Evolutionary conservation across 2,113 vertebrate genomes (phyloP), one percentile per base, ranked within the genome.

Genomic region (Parotia lawesii): DNA sequence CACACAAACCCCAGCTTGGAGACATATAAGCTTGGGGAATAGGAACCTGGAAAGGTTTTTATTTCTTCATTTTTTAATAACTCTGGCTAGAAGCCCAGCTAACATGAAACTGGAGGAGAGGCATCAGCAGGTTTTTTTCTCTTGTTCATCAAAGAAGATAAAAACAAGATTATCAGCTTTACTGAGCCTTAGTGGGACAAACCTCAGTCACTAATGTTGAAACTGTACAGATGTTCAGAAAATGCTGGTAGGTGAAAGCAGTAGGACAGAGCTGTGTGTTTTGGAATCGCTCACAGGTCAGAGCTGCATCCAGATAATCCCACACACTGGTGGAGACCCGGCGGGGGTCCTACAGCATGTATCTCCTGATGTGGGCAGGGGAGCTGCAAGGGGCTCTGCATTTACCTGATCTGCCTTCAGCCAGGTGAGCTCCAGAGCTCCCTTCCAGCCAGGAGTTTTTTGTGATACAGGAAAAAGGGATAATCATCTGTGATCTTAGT

Each of bases 301-400:
- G 79, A 66, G 19, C 64, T 38, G 35, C 0, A 0, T 16, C n/a
- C 7, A 13, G 19, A 2, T 40, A 38, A 35, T 50, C 8, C 21
- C 17, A 11, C 23, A 29, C 14, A 0, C 33, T 18, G 11, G 9
- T 0, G 1, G 40, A 17, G 28, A 40, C 21, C 11, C 35, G 1
- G 3, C 0, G 6, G 6, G 79, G 29, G 19, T n/a, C 69, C 78
- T 60, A 17, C 35, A 50, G 58, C n/a, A 7, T 7, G 4, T 4
- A 7, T 58, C 31, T 40, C 29, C 47, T 12, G 24, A 1, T 10
- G 6, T 1, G 7, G 33, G 4, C 29, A 57, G 42, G 15, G 33
- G 9, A 21, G 33, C 72, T 62, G 5, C 31, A 7, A 0, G 9
- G 83, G 23, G 10, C 62, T 72, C 47, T 51, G 38, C 9, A 4